Percentiles rank a stretch among this genome's conserved stretches.
phyloP scores from a whole-genome alignment of 2,797 vertebrate species.

The Oryzias dopingdopingensis region DNA sequence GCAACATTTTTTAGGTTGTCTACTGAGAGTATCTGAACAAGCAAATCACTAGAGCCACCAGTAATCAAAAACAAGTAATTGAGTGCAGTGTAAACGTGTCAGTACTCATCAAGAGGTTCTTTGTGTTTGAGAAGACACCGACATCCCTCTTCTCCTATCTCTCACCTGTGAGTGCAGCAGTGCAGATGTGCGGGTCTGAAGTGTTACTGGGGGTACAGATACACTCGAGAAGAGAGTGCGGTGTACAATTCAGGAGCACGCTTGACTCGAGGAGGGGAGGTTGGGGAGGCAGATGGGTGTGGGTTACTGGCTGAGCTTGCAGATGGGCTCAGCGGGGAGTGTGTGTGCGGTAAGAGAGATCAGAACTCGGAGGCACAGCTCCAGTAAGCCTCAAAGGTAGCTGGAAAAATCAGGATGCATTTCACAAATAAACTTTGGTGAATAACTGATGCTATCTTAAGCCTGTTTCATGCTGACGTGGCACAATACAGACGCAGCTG shows the following conservation, averaged over 20 bases:
- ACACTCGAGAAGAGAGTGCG: too few species aligned
- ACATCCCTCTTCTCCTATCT: conserved; percentile 42
- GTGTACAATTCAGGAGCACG: conserved; percentile 51
- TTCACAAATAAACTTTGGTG: conserved; percentile 51
- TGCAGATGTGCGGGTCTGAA: conserved; percentile 37
- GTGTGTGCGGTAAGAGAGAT: conserved; percentile 43
- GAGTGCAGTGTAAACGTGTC: conserved; percentile 64
- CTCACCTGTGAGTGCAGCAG: conserved; percentile 10
- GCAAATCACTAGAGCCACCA: conserved; percentile 49
- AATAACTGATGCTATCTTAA: conserved; percentile 24
- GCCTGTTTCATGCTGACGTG: neutral
- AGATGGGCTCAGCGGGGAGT: conserved; percentile 58
- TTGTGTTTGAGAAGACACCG: conserved; percentile 59
- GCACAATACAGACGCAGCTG: too few species aligned
- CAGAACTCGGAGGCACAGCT: conserved; percentile 55
- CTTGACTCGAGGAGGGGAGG: conserved; percentile 49
- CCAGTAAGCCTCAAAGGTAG: conserved; percentile 37
- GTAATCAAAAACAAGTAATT: conserved; percentile 74
- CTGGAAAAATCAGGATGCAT: conserved; percentile 40
- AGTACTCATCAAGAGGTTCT: conserved; percentile 48
- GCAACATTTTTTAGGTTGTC: conserved; percentile 11
- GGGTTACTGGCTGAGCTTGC: conserved; percentile 35
- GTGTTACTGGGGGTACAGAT: conserved; percentile 29
- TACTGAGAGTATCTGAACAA: conserved; percentile 25
- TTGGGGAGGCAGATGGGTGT: conserved; percentile 17